Evolutionary conservation across 2,113 vertebrate genomes (phyloP).

Genomic region (Seriola quinqueradiata): DNA sequence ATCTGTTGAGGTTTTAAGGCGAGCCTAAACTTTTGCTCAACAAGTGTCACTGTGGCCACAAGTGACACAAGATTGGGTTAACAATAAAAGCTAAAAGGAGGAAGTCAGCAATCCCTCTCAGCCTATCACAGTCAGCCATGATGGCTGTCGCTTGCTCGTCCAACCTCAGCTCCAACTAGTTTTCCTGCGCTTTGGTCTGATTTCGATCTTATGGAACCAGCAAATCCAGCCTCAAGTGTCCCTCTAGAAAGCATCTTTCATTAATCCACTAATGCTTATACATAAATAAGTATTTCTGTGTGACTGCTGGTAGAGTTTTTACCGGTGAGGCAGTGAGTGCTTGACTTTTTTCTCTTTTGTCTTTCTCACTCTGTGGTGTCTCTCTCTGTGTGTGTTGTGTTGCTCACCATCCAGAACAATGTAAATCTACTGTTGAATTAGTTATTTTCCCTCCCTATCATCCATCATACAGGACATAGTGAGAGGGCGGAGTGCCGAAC

Average conservation of each 20-base stretch:
- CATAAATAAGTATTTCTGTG: neutral
- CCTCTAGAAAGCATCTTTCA: neutral
- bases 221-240: neutral
- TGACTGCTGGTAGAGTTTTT: neutral
- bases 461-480: conserved; percentile 60
- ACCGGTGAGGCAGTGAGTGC: neutral
- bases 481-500: conserved; percentile 39
- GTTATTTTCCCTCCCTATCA: conserved; percentile 59
- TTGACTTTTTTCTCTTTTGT: neutral
- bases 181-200: no score
- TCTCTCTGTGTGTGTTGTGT: conserved; percentile 2
- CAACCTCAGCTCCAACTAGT: no score
- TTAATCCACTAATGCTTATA: neutral
- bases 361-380: neutral
- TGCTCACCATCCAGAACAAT: conserved; percentile 64
- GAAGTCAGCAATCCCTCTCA: no score
- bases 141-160: no score
- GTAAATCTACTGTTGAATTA: conserved; percentile 73
- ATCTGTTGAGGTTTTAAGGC: no score
- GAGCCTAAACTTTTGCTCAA: no score
- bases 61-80: neutral
- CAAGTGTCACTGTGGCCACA: no score
- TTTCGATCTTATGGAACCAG: no score
- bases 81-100: neutral
- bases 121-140: no score